A percentile compares a stretch with the other conserved stretches of the same genome.
These are phyloP conservation scores for Caenorhabditis wallacei DNA, from an alignment of 2,888 invertebrate species.

Conservation along the genomic window DNA sequence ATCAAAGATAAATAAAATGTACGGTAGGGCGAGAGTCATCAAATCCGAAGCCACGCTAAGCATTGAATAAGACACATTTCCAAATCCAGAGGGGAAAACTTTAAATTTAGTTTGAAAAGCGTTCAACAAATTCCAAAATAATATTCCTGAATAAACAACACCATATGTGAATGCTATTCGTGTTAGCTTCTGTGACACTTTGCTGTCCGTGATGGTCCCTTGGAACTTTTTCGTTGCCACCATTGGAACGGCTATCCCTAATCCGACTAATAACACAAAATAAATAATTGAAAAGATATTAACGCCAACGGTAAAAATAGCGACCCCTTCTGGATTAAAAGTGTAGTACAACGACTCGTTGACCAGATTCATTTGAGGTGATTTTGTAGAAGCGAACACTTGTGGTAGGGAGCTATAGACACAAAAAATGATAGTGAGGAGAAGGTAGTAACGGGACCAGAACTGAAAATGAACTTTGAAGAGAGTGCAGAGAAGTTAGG, in stretches of 20 bases:
- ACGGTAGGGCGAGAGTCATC: slow-evolving; percentile 39
- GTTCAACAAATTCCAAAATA: slow-evolving; percentile 16
- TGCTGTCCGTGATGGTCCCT: not conserved
- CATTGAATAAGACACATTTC: not conserved
- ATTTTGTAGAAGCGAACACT: not conserved
- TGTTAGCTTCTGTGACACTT: slow-evolving; percentile 14
- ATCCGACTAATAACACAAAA: not conserved
- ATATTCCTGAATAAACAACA: slow-evolving; percentile 24
- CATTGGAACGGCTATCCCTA: not conserved
- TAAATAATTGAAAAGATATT: not conserved
- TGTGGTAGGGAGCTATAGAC: slow-evolving; percentile 10
- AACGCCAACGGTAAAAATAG: not conserved
- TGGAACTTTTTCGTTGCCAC: not conserved
- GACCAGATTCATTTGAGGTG: slow-evolving; percentile 1
- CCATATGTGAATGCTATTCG: slow-evolving; percentile 30
- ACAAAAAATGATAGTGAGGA: not conserved
- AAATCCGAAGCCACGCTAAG: slow-evolving; percentile 23
- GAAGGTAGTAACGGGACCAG: slow-evolving; percentile 23
- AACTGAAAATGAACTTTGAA: not conserved
- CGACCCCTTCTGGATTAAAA: not conserved
- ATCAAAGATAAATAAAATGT: slow-evolving; percentile 31
- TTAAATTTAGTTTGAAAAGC: not conserved
- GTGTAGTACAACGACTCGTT: slow-evolving; percentile 11
- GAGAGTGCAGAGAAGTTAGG: not conserved
- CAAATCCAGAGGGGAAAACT: slow-evolving; percentile 4